Evolutionary conservation across 2,888 invertebrate species (phyloP), one percentile per base, ranked within the genome.

Genomic region (Minunthozetes semirufus): DNA sequence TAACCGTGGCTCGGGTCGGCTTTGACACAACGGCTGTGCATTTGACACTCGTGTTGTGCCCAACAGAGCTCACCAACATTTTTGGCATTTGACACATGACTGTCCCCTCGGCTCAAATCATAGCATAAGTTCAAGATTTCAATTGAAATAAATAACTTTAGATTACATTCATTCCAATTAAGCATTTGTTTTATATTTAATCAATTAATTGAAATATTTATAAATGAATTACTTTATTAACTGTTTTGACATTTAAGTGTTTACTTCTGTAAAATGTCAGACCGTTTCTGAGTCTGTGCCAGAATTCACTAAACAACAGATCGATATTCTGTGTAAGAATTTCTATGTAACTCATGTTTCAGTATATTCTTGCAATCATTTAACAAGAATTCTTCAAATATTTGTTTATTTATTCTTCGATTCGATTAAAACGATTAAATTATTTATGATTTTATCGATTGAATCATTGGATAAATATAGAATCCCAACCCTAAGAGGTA

Each of bases 61-160:
- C 68, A 68, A 46, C 68, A 68, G 19, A n/a, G 22, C 68, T 68
- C 22, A 42, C 68, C 68, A 17, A 68, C 22, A 2, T 19, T 2
- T 68, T 68, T 68, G 13, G 42, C 38, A 13, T 22, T 42, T 1
- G 38, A 19, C 13, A 68, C 33, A 68, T 68, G 46, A 46, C 68
- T 68, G 33, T 68, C 68, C 22, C 19, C 68, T 68, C 22, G 9
- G 11, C 19, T 25, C 6, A 42, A n/a, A 4, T 38, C 19, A 9
- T 22, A 1, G n/a, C 13, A 19, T 5, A 68, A 22, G n/a, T 61
- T 27, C 15, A 61, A 61, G 29, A 33, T 29, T 33, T 61, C 15
- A 1, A 33, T 5, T 17, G 29, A 61, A 33, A 61, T 61, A 19
- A 29, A 61, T 29, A 61, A 17, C 17, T 61, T 33, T 6, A 61